Conservation (phyloP, 2,113 vertebrate genomes). For the Muscicapa adusta region DNA sequence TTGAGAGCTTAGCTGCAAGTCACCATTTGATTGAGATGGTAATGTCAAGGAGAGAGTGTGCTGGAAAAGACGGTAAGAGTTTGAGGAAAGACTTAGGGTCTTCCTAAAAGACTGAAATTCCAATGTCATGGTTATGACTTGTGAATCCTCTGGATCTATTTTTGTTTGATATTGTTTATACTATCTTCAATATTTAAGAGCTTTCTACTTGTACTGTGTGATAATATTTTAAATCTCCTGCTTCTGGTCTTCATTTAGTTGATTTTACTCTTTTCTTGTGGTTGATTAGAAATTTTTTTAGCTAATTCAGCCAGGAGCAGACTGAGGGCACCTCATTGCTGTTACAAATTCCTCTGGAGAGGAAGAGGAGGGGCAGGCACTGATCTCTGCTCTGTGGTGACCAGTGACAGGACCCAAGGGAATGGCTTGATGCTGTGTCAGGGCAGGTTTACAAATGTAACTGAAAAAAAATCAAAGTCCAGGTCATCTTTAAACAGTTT, state of each 20-base stretch:
- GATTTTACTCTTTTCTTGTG: not conserved
- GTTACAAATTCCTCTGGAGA: not conserved
- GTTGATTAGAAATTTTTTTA: not conserved
- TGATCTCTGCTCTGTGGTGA: too few relatives aligned
- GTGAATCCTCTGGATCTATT: not conserved
- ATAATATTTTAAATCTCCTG: not conserved
- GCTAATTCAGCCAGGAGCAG: not conserved
- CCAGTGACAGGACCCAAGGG: accelerated
- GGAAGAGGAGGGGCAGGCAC: not conserved
- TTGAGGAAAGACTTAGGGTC: not conserved
- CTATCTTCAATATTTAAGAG: not conserved
- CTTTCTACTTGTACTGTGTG: not conserved
- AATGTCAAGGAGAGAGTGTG: not conserved
- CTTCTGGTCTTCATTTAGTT: not conserved
- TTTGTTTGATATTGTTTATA: not conserved
- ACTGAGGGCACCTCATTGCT: too few relatives aligned
- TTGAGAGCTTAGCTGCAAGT: not conserved
- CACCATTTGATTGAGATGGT: not conserved
- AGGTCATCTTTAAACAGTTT: not conserved
- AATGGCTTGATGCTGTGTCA: not conserved
- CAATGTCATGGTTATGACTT: not conserved
- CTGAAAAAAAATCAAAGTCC: not conserved
- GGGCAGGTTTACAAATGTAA: not conserved
- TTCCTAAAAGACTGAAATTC: not conserved
- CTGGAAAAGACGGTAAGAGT: not conserved